Conservation (phyloP, 2,888 invertebrate species). For the Elysia crispata region DNA sequence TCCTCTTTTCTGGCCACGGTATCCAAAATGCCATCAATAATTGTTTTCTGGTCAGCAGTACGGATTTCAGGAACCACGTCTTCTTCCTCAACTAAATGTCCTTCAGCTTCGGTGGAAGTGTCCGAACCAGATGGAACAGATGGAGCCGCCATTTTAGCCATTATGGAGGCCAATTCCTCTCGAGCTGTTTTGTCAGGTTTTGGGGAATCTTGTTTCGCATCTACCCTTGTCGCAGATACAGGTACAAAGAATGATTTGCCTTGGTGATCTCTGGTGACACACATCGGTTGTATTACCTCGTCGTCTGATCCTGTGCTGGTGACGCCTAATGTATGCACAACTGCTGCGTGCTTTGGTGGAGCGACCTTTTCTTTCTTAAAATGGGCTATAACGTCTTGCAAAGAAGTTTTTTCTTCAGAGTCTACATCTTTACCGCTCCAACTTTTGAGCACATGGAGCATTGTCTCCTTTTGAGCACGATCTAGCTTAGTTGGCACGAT, state of each 20-base stretch:
- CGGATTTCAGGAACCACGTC: slow-evolving; percentile 47
- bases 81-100: slow-evolving; percentile 53
- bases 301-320: slow-evolving; percentile 21
- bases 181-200: slow-evolving; percentile 39
- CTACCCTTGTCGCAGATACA: slow-evolving; percentile 5
- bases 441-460: slow-evolving; percentile 32
- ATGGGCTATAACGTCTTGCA: slow-evolving; percentile 44
- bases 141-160: slow-evolving; percentile 25
- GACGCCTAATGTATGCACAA: slow-evolving; percentile 39
- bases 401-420: slow-evolving; percentile 4
- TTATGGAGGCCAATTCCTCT: slow-evolving; percentile 41
- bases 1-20: too few relatives aligned
- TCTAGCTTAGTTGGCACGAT: slow-evolving; percentile 51
- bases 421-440: slow-evolving; percentile 31
- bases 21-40: too few relatives aligned
- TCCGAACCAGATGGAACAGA: not conserved
- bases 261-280: slow-evolving; percentile 46
- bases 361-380: slow-evolving; percentile 21
- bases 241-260: slow-evolving; percentile 48
- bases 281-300: slow-evolving; percentile 50
- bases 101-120: not conserved
- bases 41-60: too few relatives aligned
- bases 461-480: slow-evolving; percentile 44
- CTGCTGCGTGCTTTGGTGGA: slow-evolving; percentile 26
- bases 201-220: not conserved